phyloP scores from a whole-genome alignment of 2,113 vertebrate genomes.

The Chascanopsetta lugubris region DNA sequence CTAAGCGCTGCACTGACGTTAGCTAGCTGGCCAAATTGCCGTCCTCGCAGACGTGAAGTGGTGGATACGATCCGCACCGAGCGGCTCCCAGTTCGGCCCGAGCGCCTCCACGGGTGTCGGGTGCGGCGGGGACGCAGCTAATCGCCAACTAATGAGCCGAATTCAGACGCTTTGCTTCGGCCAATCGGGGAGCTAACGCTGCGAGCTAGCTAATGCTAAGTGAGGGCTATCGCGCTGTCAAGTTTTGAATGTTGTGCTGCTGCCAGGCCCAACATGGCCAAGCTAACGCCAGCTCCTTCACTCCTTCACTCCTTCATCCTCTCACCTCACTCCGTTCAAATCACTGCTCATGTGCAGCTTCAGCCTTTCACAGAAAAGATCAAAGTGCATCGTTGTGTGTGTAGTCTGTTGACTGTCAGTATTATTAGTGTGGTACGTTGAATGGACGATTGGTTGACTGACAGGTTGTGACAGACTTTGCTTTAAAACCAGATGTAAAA shows the following conservation, averaged over 20 bases:
- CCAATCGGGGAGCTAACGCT: constrained; percentile 40
- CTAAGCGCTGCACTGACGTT: constrained; percentile 48
- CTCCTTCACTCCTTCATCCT: constrained; percentile 5
- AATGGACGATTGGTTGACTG: no score
- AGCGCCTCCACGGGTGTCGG: not conserved
- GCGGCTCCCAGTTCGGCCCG: no score
- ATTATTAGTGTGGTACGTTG: no score
- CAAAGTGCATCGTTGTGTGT: no score
- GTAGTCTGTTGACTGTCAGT: no score
- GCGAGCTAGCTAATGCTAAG: constrained; percentile 57
- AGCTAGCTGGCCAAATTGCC: constrained; percentile 28
- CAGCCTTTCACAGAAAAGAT: no score
- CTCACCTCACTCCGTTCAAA: constrained; percentile 15
- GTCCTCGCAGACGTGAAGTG: constrained; percentile 23
- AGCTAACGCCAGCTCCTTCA: constrained; percentile 35
- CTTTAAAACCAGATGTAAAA: no score
- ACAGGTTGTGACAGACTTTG: no score
- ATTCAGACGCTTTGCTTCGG: constrained; percentile 5
- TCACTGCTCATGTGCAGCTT: not conserved
- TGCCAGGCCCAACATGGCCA: constrained; percentile 62
- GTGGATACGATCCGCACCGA: no score
- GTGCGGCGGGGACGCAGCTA: not conserved
- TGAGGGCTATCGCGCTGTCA: constrained; percentile 65
- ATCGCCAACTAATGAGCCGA: not conserved
- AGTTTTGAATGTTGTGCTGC: constrained; percentile 54